A percentile compares a stretch with the other conserved stretches of the same genome.
These are phyloP conservation scores for Alectoris magna DNA, from an alignment of 2,797 vertebrate genomes.

Conservation along the genomic window DNA sequence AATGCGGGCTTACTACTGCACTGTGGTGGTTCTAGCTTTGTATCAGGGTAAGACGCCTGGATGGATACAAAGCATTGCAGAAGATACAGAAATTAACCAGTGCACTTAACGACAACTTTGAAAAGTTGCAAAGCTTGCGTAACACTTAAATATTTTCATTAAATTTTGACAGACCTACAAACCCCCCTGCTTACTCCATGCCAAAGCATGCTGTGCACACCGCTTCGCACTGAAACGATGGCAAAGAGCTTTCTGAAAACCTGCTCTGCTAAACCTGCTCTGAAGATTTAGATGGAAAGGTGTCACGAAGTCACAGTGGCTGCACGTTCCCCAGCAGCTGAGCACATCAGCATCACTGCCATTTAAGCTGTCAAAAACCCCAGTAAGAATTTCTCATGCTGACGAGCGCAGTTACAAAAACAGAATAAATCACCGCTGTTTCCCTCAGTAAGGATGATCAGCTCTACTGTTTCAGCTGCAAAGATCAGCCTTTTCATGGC, in stretches of 20 bases:
- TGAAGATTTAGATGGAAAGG: neutral
- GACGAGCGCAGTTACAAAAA: neutral
- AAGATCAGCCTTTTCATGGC: neutral
- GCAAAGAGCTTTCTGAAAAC: neutral
- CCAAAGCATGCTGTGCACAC: accelerated
- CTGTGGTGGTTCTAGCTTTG: neutral
- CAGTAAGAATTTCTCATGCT: neutral
- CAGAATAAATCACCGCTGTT: constrained; percentile 24
- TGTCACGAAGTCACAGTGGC: neutral
- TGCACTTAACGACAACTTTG: neutral
- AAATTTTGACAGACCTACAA: neutral
- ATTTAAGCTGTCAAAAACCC: constrained; percentile 42
- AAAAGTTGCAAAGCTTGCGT: neutral
- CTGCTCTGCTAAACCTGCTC: neutral
- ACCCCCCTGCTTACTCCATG: neutral
- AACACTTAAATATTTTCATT: neutral
- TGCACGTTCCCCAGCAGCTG: neutral
- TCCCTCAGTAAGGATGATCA: constrained; percentile 10
- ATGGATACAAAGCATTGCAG: neutral
- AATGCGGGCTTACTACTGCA: neutral
- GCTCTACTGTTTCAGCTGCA: neutral
- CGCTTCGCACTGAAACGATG: neutral
- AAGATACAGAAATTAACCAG: neutral
- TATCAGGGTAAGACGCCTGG: neutral
- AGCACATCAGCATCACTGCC: neutral